phyloP scores from a whole-genome alignment of 2,113 vertebrate species.

The Phaetusa simplex region DNA sequence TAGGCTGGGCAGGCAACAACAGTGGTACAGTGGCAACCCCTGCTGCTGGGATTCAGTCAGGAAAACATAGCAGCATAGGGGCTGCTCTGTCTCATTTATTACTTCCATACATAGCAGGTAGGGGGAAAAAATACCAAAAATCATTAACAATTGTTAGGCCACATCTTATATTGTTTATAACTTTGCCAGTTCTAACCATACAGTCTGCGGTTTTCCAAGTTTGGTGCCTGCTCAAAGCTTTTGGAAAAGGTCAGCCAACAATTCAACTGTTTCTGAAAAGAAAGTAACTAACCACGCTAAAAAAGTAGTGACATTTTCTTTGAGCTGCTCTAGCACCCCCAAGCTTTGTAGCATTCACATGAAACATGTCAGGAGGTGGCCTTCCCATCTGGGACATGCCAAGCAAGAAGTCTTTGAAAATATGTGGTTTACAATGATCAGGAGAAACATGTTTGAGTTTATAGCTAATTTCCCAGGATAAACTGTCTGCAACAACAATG shows the following conservation, averaged over 20 bases:
- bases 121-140: neutral
- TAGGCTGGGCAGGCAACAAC: neutral
- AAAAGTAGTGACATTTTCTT: neutral
- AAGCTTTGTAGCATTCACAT: neutral
- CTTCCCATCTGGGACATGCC: neutral
- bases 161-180: neutral
- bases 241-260: constrained; percentile 37
- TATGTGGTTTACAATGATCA: neutral
- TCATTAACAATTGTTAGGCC: neutral
- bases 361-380: neutral
- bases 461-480: neutral
- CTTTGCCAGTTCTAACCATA: neutral
- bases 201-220: neutral
- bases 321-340: constrained; percentile 17
- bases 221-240: neutral
- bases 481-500: neutral
- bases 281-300: neutral
- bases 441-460: neutral
- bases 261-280: constrained; percentile 20
- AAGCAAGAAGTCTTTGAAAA: constrained; percentile 13
- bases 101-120: neutral
- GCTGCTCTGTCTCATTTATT: neutral
- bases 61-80: accelerated
- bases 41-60: neutral
- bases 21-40: neutral